A percentile compares a stretch with the other conserved stretches of the same genome.
phyloP scores from a whole-genome alignment of 1,140 invertebrate species.

The Hirudo medicinalis region DNA sequence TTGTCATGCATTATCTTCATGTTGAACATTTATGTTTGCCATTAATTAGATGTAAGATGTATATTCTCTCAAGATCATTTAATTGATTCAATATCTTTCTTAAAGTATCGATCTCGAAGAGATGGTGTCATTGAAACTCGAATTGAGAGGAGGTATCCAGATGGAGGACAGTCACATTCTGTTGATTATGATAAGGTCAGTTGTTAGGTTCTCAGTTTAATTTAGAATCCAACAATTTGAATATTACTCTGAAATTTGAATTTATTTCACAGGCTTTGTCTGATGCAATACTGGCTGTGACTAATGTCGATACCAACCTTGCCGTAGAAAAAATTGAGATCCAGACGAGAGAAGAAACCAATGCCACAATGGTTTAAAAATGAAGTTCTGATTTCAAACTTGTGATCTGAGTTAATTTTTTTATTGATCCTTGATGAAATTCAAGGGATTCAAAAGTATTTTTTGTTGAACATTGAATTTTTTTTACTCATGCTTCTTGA shows the following conservation, averaged over 20 bases:
- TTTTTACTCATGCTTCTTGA: too few relatives aligned
- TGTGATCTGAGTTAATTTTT: too few relatives aligned
- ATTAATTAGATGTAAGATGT: too few relatives aligned
- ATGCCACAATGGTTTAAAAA: too few relatives aligned
- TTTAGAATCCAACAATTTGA: not conserved
- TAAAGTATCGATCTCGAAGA: constrained; percentile 3
- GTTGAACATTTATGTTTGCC: too few relatives aligned
- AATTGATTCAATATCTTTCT: too few relatives aligned
- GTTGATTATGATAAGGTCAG: constrained; percentile 16
- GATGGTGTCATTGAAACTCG: constrained; percentile 15
- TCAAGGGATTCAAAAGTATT: too few relatives aligned
- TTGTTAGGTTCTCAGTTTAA: not conserved
- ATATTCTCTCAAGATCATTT: too few relatives aligned
- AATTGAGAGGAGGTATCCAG: constrained; percentile 13
- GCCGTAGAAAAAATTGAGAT: constrained; percentile 18
- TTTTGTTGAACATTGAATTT: too few relatives aligned
- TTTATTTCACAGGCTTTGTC: constrained; percentile 10
- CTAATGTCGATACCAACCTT: constrained; percentile 12
- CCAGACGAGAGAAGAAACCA: constrained; percentile 12
- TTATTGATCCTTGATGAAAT: too few relatives aligned
- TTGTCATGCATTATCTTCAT: too few relatives aligned
- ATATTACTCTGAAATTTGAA: not conserved
- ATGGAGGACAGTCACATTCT: constrained; percentile 1
- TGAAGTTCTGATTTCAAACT: too few relatives aligned
- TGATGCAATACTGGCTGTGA: constrained; percentile 19